These are phyloP conservation scores for Atta colombica DNA, from an alignment of 1,140 invertebrate species.

Conservation along the genomic window DNA sequence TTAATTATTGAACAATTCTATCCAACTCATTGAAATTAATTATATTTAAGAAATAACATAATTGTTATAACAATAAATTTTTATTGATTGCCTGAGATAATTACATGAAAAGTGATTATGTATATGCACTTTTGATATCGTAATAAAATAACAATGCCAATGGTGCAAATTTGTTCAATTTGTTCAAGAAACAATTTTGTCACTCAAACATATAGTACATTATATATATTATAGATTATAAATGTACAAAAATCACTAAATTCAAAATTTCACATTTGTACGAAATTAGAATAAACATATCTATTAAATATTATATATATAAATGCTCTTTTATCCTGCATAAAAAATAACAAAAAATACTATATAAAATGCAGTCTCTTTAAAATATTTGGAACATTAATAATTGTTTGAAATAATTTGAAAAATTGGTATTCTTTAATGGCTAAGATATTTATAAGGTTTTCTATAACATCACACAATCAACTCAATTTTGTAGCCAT, in stretches of 20 bases:
- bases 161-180: too few relatives aligned
- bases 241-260: slow-evolving; percentile 49
- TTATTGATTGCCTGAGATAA: too few relatives aligned
- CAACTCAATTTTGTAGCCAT: slow-evolving; percentile 83
- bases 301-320: slow-evolving; percentile 68
- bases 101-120: too few relatives aligned
- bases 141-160: too few relatives aligned
- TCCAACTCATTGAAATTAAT: too few relatives aligned
- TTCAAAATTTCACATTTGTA: slow-evolving; percentile 52
- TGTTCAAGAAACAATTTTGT: too few relatives aligned
- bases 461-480: slow-evolving; percentile 5
- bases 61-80: too few relatives aligned
- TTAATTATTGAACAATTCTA: too few relatives aligned
- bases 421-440: not conserved
- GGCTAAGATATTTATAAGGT: not conserved
- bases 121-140: too few relatives aligned
- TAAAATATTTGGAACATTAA: slow-evolving; percentile 39
- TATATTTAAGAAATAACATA: too few relatives aligned
- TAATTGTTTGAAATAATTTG: not conserved
- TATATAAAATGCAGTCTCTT: slow-evolving; percentile 10
- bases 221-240: too few relatives aligned
- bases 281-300: slow-evolving; percentile 74
- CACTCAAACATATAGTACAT: too few relatives aligned
- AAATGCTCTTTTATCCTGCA: slow-evolving; percentile 41
- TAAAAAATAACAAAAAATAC: slow-evolving; percentile 39